Conservation (phyloP, 1,140 invertebrate species). For the Achroia grisella region DNA sequence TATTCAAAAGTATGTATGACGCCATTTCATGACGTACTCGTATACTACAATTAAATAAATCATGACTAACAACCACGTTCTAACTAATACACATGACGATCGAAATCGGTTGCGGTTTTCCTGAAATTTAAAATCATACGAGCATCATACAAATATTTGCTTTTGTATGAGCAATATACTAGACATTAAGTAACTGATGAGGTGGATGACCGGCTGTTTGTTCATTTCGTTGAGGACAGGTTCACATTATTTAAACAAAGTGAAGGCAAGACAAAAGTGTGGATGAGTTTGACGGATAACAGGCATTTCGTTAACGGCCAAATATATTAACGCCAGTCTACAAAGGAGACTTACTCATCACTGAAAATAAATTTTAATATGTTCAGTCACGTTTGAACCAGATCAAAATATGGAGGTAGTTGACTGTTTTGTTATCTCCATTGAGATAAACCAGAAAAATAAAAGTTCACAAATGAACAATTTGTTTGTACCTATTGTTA, state of each 20-base stretch:
- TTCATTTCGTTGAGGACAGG: conserved; percentile 36
- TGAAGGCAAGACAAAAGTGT: conserved; percentile 20
- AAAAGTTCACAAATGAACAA: too few relatives aligned
- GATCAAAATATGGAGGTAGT: too few relatives aligned
- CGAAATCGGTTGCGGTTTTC: not conserved
- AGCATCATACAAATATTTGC: conserved; percentile 34
- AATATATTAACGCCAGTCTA: not conserved
- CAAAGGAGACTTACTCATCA: not conserved
- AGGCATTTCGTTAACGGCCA: not conserved
- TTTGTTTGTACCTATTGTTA: too few relatives aligned
- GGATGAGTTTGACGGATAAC: conserved; percentile 25
- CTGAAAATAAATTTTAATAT: not conserved
- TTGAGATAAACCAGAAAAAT: too few relatives aligned
- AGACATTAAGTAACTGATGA: conserved; percentile 56
- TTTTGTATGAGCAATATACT: conserved; percentile 53
- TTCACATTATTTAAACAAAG: conserved; percentile 36
- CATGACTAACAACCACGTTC: too few relatives aligned
- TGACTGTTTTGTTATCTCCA: too few relatives aligned
- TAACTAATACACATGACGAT: too few relatives aligned
- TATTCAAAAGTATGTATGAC: too few relatives aligned
- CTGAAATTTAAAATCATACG: not conserved
- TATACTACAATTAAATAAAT: too few relatives aligned
- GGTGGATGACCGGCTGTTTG: conserved; percentile 63
- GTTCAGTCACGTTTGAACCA: too few relatives aligned
- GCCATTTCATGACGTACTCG: too few relatives aligned